Percentiles rank a stretch among this genome's conserved stretches.
phyloP scores from a whole-genome alignment of 2,888 invertebrate genomes.

The Hydraecia micacea region DNA sequence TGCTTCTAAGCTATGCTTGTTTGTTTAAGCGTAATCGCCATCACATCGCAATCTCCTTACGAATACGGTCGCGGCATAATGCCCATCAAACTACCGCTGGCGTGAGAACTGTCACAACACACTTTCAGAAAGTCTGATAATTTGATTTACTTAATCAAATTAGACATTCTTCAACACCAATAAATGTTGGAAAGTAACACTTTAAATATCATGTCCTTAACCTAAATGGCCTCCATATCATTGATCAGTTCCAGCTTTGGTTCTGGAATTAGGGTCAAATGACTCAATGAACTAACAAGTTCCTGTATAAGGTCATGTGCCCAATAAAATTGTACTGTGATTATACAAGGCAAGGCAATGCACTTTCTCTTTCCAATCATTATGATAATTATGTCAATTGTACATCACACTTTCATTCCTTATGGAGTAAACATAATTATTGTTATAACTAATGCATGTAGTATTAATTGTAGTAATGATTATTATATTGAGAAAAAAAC shows the following conservation, averaged over 20 bases:
- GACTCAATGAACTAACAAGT: conserved; percentile 51
- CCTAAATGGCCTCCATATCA: conserved; percentile 26
- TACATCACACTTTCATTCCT: conserved; percentile 38
- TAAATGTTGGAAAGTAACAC: conserved; percentile 19
- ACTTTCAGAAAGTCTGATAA: not conserved
- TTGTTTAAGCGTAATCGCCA: not conserved
- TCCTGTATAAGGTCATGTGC: conserved; percentile 57
- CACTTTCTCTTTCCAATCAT: conserved; percentile 60
- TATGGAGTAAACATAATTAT: not conserved
- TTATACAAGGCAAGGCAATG: conserved; percentile 30
- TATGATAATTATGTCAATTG: conserved; percentile 36
- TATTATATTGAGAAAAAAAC: too few relatives aligned
- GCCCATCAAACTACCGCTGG: not conserved
- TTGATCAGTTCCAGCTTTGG: conserved; percentile 50
- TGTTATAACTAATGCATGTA: not conserved
- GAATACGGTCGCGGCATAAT: not conserved
- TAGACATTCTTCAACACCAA: not conserved
- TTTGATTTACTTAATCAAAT: conserved; percentile 18
- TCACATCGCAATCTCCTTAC: not conserved
- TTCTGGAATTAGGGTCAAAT: conserved; percentile 59
- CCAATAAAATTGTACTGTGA: conserved; percentile 41
- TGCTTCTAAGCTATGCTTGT: too few relatives aligned
- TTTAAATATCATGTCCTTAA: conserved; percentile 18
- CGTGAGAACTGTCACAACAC: not conserved
- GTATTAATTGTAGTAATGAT: not conserved